Evolutionary conservation across 2,113 vertebrate species (phyloP), one percentile per base, ranked within the genome.

Genomic region (Trematocara nigrifrons): DNA sequence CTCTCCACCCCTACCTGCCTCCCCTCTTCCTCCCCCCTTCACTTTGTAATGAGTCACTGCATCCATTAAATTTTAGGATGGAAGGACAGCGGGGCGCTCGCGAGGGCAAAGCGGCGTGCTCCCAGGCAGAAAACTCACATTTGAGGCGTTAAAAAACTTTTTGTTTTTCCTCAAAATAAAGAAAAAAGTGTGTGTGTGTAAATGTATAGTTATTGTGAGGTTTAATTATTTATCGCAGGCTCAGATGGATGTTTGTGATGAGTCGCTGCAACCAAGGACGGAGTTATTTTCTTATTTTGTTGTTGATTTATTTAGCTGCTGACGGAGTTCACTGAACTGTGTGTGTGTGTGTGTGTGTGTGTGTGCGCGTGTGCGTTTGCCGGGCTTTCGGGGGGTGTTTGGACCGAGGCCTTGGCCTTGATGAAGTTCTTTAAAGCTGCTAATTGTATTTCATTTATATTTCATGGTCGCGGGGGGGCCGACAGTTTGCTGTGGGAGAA

Each of bases 21-120:
- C 42, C 57, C 9, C 47, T 18, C 56, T 20, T 31, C 45, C 66
- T 47, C 47, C 84, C 66, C 66, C 83, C 87, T 82, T 89, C 85
- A 86, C 76, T 91, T 91, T 92, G 92, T 94, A 93, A 94, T 92
- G 92, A 93, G 90, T 94, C 90, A 91, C 89, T 86, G 92, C 91
- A 92, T 92, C 87, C 81, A 91, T 93, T 94, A 90, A 85, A 91
- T 82, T 66, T 89, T 78, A 15, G 89, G 87, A 82, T 80, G 83
- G 87, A 20, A n/a, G 89, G 85, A 71, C 47, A 81, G 83, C 31
- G 6, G 66, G 64, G 66, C 77, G 51, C 56, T 90, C 47, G 29
- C 16, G 80, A 40, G 83, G 88, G 80, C 87, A 85, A 7, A 64
- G 81, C n/a, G 5, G 8, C 57, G n/a, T 8, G 59, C 81, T 80